Evolutionary conservation across 2,888 invertebrate genomes (phyloP), one percentile per base, ranked within the genome.

Genomic region (Pristionchus fissidentatus): DNA sequence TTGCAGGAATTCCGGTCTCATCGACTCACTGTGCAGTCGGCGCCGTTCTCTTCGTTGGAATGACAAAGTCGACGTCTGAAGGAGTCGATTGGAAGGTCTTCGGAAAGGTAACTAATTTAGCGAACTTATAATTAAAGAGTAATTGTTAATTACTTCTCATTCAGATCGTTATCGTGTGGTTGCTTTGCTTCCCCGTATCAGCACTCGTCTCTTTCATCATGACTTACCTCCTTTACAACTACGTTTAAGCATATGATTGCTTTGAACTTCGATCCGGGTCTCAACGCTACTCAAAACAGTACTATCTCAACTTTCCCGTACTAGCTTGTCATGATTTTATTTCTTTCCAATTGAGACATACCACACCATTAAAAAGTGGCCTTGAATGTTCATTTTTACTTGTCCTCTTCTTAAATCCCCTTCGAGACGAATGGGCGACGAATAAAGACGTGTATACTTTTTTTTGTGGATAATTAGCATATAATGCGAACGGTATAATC

Each of bases 11-110:
- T 38, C 88, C 87, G 13, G 86, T 90, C 73, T 89, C 89, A 5
- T 90, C 90, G 5, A 90, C 90, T 22, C 90, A 90, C 73, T 90
- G 90, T 77, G 87, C 88, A 10, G 90, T 90, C 26, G 90, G 90
- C 22, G 89, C 89, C 8, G 90, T 90, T 2, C 84, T 90, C 0
- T 88, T 88, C 75, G 89, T 90, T 75, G 90, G 90, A 78, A 84
- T 89, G 85, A 86, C 88, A 26, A 88, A 87, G 52, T 86, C 87
- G 29, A 86, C 87, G 22, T 83, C 78, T 29, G 88, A 88, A 73
- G 89, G 89, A 35, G 89, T 90, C n/a, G 85, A 85, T 22, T 87
- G 86, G 86, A 38, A 62, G 22, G 66, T 83, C 1, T 84, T 86
- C 55, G 52, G 52, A 29, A 70, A 66, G 82, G 82, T 82, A 49